A percentile compares a stretch with the other conserved stretches of the same genome.
Evolutionary conservation across 2,888 invertebrate species (phyloP).

Genomic region (Aproaerema taeniolella): DNA sequence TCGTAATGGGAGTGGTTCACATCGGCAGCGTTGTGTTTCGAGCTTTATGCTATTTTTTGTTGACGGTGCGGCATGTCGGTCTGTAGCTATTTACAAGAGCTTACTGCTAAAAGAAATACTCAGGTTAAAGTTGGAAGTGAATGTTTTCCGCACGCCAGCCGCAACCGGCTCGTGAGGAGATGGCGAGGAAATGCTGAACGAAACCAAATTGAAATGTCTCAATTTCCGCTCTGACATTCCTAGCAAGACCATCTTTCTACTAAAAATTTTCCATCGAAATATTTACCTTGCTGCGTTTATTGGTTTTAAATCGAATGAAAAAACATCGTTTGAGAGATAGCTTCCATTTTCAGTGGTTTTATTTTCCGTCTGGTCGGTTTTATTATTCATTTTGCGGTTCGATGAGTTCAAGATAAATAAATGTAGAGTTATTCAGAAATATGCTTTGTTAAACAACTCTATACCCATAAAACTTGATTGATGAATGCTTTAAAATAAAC

Average conservation of each 20-base stretch:
- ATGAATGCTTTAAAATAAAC: too few species aligned
- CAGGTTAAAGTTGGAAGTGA: conserved; percentile 24
- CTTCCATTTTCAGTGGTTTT: conserved; percentile 3
- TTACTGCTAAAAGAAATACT: conserved; percentile 7
- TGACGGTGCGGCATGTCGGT: background rate
- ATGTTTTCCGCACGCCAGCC: conserved; percentile 41
- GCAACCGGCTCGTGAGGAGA: conserved; percentile 51
- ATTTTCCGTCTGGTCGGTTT: conserved; percentile 6
- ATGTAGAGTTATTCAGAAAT: conserved; percentile 4
- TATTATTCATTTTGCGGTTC: conserved; percentile 5
- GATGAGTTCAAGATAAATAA: conserved; percentile 3
- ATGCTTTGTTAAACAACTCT: too few species aligned
- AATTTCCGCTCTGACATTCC: conserved; percentile 61
- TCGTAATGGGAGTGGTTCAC: background rate
- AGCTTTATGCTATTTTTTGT: conserved; percentile 2
- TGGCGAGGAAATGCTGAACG: conserved; percentile 58
- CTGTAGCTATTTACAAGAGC: background rate
- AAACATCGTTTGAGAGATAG: conserved; percentile 7
- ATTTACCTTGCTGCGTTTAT: conserved; percentile 32
- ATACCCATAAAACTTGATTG: too few species aligned
- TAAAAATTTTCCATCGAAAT: conserved; percentile 37
- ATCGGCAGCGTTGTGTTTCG: background rate
- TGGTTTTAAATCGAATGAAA: conserved; percentile 22
- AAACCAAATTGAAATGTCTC: conserved; percentile 70
- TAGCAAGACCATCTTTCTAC: conserved; percentile 43